Base-by-base conservation (phyloP, 1,140 invertebrate genomes). In the Drosophila rhopaloa region DNA sequence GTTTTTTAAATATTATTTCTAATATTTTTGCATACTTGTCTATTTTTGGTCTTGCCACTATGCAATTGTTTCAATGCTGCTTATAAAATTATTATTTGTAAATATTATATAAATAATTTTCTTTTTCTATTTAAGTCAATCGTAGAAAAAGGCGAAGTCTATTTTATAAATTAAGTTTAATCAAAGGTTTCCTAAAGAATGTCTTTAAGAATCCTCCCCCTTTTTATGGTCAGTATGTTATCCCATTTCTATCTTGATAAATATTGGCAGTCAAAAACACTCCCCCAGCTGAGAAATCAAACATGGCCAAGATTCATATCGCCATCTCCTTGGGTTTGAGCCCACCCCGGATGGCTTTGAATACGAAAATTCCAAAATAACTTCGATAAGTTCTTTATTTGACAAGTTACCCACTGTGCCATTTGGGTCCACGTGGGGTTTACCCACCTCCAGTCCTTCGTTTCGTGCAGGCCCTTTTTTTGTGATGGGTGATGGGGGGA, bases 361-460 rank as follows among this genome's bases (percentile, higher is more conserved):
- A 53, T 68, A 35, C n/a, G 29, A 29, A 53, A 41, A 68, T 66
- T 56, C 27, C 14, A 48, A 66, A 71, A 71, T 71, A 71, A 57
- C 44, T 71, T 71, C 67, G 65, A 58, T 58, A 71, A 58, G 67
- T 71, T 71, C 67, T 71, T 71, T 71, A 71, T 71, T 71, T 71
- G 67, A 71, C 65, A 71, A 71, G 67, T 58, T 71, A 37, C 67
- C 67, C 67, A 71, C 67, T 71, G 67, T 71, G 67, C 67, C 65
- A 35, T 43, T 60, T 61, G 38, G 37, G 37, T 50, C 56, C 35
- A 14, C 66, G 51, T 35, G 6, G 6, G 29, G 29, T 7, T 19
- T 16, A n/a, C 11, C 53, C 53, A 59, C 40, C 53, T 57, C 59
- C 51, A n/a, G 4, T 27, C 24, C n/a, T 53, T 53, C 56, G 13